Base-by-base conservation (phyloP, 2,888 invertebrate genomes). In the Beris chalybata region DNA sequence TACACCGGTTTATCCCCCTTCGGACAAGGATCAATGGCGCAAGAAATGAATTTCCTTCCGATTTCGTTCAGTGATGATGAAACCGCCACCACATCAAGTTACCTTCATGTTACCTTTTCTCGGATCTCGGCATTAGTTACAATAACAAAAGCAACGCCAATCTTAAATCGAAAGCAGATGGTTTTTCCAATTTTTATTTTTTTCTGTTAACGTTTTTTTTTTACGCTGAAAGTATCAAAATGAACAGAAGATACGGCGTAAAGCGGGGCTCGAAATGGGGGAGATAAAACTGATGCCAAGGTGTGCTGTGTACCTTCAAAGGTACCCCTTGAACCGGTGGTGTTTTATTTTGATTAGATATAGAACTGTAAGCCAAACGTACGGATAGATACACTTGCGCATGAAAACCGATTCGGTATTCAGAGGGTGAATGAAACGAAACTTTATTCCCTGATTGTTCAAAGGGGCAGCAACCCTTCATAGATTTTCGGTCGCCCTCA, bases 1-100 rank as follows among this genome's bases (percentile, higher is more conserved):
- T n/a, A 38, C 9, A 38, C 50, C 59, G 22, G 15, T 50, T 22
- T 29, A 50, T 50, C 15, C 43, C 55, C 55, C 54, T 48, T 55
- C 47, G 12, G 15, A 29, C 53, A 38, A 48, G 56, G 65, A 67
- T 67, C 69, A 69, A 54, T 67, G 67, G 65, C 67, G 67, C 69
- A 67, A 69, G 67, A 69, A 69, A 69, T 69, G 56, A 63, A 64
- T 67, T 69, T 69, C 69, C 69, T 69, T 69, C 69, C 67, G 65
- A 69, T 65, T 67, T 69, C 61, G 50, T 61, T n/a, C 38, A 38
- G 3, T 38, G 31, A 29, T 22, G 52, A 50, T 61, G 12, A 50
- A 61, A 52, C 38, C 52, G 50, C 48, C 50, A 59, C 50, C 52
- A 52, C 52, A 50, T 52, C 61, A 52, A 32, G 43, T 52, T 61